Percentiles rank a stretch among this genome's conserved stretches.
Conservation (phyloP, 2,113 vertebrate genomes). For the Pelobates fuscus region DNA sequence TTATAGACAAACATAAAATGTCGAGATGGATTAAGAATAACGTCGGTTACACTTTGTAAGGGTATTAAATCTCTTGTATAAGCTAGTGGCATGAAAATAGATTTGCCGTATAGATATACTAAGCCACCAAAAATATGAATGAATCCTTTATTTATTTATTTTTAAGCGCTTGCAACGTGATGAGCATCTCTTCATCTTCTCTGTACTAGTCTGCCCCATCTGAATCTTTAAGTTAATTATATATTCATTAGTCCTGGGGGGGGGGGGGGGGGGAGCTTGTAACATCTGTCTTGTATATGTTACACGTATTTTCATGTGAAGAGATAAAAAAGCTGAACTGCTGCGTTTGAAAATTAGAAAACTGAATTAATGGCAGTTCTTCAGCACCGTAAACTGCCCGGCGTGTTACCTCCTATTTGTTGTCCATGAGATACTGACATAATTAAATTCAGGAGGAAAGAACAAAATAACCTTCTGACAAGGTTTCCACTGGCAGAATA, state of each 20-base stretch:
- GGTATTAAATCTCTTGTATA: too few species aligned
- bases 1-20: too few species aligned
- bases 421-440: constrained; percentile 64
- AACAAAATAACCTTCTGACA: constrained; percentile 62
- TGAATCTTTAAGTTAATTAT: neutral
- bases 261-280: neutral
- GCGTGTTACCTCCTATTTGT: constrained; percentile 62
- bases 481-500: constrained; percentile 64
- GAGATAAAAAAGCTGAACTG: constrained; percentile 47
- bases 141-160: too few species aligned
- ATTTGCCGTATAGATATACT: too few species aligned
- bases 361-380: constrained; percentile 60
- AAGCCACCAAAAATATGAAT: too few species aligned
- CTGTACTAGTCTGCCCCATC: neutral
- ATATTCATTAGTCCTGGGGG: neutral
- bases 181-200: too few species aligned
- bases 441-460: constrained; percentile 65
- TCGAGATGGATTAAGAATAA: too few species aligned
- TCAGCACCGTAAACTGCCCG: constrained; percentile 56
- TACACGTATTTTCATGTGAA: constrained; percentile 44
- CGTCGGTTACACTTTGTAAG: too few species aligned
- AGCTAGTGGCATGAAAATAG: too few species aligned
- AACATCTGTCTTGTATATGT: neutral
- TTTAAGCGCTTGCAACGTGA: too few species aligned
- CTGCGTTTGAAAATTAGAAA: constrained; percentile 48